Evolutionary conservation across 2,113 vertebrate species (phyloP).

Genomic region (Neotoma lepida): DNA sequence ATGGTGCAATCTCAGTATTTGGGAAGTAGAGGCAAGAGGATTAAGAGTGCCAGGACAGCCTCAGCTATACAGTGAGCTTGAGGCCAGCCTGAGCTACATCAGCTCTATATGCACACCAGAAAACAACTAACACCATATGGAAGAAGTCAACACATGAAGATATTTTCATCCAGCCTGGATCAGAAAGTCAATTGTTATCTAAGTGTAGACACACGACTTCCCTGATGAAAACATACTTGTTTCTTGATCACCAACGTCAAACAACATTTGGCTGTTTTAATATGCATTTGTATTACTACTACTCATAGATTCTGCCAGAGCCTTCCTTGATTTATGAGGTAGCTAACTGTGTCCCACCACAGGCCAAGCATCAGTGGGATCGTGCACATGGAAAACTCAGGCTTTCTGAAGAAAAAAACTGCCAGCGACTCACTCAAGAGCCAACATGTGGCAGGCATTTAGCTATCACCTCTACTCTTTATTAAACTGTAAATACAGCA

Average conservation of each 20-base stretch:
- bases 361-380: neutral
- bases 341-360: neutral
- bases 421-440: neutral
- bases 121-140: neutral
- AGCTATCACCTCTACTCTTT: neutral
- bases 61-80: neutral
- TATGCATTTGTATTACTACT: neutral
- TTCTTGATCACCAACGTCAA: neutral
- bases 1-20: neutral
- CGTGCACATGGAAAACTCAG: neutral
- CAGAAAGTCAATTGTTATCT: neutral
- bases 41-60: neutral
- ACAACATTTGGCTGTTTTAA: neutral
- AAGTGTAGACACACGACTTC: neutral
- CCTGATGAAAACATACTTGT: neutral
- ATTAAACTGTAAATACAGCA: neutral
- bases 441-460: neutral
- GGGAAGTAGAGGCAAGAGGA: neutral
- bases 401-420: neutral
- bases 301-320: neutral
- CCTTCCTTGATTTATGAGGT: neutral
- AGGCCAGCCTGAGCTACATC: neutral
- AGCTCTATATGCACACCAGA: neutral
- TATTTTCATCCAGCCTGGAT: constrained; percentile 22
- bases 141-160: constrained; percentile 2